Evolutionary conservation across 2,888 invertebrate genomes (phyloP), one percentile per base, ranked within the genome.

Genomic region (Papilio demoleus): DNA sequence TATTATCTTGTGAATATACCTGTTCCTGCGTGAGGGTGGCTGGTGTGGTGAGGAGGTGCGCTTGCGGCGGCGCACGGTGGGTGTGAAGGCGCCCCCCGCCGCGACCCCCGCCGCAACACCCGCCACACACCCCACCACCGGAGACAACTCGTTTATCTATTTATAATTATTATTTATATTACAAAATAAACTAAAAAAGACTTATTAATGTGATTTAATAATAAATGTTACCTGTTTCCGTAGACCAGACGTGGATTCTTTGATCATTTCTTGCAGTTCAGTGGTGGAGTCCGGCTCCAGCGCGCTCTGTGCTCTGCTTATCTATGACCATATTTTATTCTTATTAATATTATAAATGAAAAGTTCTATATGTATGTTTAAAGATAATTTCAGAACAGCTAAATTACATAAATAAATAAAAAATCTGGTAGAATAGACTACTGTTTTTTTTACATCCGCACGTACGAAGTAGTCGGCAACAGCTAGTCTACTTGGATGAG

Each of bases 261-360:
- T n/a, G n/a, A n/a, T n/a, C 4, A 40, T 22, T 17, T 79, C 78
- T 11, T 81, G 81, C 8, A 77, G 70, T 62, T 81, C 81, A 0
- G 89, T 87, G 0, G 89, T 89, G 17, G 88, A 89, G 75, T 88
- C 88, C 1, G 88, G 87, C 76, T 88, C 88, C 64, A 86, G 70
- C 61, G 1, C 75, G 17, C 61, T 70, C 34, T 72, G 76, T 0
- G 73, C 58, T 22, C 68, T 70, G 3, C 65, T 70, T 1, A 70
- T 17, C 81, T 80, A 70, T 22, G 19, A 24, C 38, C 8, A 27
- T n/a, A 53, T 45, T 5, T 4, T 8, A 53, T 6, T n/a, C n/a
- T n/a, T n/a, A n/a, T n/a, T n/a, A n/a, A n/a, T n/a, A n/a, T n/a
- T n/a, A n/a, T n/a, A n/a, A n/a, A n/a, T n/a, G n/a, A n/a, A n/a